Evolutionary conservation across 2,113 vertebrate species (phyloP).

Genomic region (Carassius carassius): DNA sequence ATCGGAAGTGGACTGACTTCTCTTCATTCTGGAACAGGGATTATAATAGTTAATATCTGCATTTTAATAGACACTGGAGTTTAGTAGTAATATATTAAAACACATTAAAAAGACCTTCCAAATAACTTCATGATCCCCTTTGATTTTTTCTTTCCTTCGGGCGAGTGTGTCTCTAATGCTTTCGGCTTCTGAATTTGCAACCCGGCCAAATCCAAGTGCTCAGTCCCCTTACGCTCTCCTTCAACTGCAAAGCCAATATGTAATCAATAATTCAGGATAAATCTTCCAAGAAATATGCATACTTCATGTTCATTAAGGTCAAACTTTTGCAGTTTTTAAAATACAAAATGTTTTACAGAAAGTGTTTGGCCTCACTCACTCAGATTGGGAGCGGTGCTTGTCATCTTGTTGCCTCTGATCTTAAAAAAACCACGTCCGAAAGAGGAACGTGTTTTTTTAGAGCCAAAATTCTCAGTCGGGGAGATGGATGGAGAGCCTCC

Average conservation of each 20-base stretch:
- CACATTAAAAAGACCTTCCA: constrained; percentile 69
- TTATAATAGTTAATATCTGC: neutral
- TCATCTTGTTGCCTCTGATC: constrained; percentile 86
- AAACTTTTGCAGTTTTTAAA: no score
- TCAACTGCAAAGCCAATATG: constrained; percentile 77
- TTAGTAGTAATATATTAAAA: neutral
- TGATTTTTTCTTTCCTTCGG: constrained; percentile 90
- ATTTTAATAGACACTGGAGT: neutral
- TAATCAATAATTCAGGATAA: neutral
- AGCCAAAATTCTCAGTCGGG: constrained; percentile 79
- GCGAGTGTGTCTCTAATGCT: constrained; percentile 67
- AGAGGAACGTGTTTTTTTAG: constrained; percentile 85
- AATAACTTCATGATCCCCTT: constrained; percentile 91
- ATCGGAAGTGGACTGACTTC: constrained; percentile 93
- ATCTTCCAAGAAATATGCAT: neutral
- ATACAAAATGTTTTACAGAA: neutral
- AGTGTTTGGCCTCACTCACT: constrained; percentile 70
- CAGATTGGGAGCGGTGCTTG: constrained; percentile 83
- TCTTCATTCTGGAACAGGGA: constrained; percentile 78
- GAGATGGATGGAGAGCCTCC: constrained; percentile 70
- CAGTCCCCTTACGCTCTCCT: constrained; percentile 80
- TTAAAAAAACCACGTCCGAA: constrained; percentile 96
- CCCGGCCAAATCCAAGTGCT: constrained; percentile 87
- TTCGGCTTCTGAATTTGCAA: constrained; percentile 68
- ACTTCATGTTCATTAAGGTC: neutral